Percentiles rank a stretch among this genome's conserved stretches.
phyloP scores from a whole-genome alignment of 2,113 vertebrate genomes.

The Haemorhous mexicanus region DNA sequence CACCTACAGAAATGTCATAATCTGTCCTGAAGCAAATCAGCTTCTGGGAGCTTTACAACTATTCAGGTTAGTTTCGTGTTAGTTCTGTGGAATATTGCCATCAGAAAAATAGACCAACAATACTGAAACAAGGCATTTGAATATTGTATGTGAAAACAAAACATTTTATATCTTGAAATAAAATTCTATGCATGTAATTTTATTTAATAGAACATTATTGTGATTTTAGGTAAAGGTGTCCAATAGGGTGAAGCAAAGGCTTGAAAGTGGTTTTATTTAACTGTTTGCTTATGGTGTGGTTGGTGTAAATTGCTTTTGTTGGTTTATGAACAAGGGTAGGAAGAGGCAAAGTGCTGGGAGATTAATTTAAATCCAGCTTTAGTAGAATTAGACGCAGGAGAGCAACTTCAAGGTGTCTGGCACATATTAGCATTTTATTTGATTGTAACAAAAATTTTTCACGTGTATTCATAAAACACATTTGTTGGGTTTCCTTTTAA shows the following conservation, averaged over 20 bases:
- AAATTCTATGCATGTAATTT: background rate
- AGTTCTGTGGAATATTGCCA: background rate
- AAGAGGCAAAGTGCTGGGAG: background rate
- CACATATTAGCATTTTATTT: slow-evolving; percentile 75
- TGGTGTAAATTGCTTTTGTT: slow-evolving; percentile 24
- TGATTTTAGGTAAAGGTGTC: background rate
- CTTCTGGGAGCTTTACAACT: background rate
- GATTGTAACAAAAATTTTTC: slow-evolving; percentile 75
- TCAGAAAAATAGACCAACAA: background rate
- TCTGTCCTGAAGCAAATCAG: background rate
- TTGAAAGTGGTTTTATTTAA: slow-evolving; percentile 29
- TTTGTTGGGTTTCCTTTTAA: slow-evolving; percentile 68
- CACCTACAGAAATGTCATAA: background rate
- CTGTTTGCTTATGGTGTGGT: background rate
- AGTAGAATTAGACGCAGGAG: slow-evolving; percentile 69
- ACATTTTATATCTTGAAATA: background rate
- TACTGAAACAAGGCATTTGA: background rate
- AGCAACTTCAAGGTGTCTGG: slow-evolving; percentile 70
- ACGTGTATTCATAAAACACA: slow-evolving; percentile 74
- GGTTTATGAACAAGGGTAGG: slow-evolving; percentile 1
- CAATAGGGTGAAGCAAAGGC: background rate
- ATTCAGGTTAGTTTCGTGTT: background rate
- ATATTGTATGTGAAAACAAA: background rate
- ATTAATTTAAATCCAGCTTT: slow-evolving; percentile 74
- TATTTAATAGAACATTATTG: background rate